Evolutionary conservation across 2,888 invertebrate species (phyloP), one percentile per base, ranked within the genome.

Genomic region (Smittia sp.): DNA sequence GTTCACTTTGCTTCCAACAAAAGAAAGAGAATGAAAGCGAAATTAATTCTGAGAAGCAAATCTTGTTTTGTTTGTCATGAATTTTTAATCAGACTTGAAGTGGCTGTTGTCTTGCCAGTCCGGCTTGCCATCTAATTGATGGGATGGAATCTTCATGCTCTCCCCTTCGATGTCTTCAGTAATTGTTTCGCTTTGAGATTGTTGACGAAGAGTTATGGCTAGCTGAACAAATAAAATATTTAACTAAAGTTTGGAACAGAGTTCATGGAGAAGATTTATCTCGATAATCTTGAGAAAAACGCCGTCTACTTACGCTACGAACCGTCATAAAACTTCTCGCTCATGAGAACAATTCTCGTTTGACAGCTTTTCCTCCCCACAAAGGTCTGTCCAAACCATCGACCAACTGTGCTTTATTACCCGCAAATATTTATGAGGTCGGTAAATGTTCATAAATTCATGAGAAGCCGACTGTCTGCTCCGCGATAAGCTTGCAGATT

Each of bases 361-460:
- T 32, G 32, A 32, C 32, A 32, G 9, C 4, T 32, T 32, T 32
- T 3, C 9, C 32, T 3, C 9, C 32, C 4, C 32, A 32, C 32
- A 32, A 9, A 32, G 3, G 3, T 32, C 32, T 6, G 32, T 32
- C 9, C 32, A 32, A n/a, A n/a, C n/a, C 39, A 46, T 13, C 46
- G 46, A 3, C n/a, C 46, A 15, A n/a, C 46, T 46, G 15, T 46
- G 46, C n/a, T 46, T 46, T 46, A 46, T 46, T 46, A 46, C 13
- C 46, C 46, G 46, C 46, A 46, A 46, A 46, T 46, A 46, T 46
- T 46, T 46, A 46, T 46, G 46, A 11, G 32, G 32, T 32, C 46
- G 15, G 9, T n/a, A 11, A 46, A 46, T 46, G 32, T 6, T 46
- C 15, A 46, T 46, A 46, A 46, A 13, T 46, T 46, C 3, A 46